phyloP scores from a whole-genome alignment of 2,113 vertebrate genomes.

The Antennarius striatus region DNA sequence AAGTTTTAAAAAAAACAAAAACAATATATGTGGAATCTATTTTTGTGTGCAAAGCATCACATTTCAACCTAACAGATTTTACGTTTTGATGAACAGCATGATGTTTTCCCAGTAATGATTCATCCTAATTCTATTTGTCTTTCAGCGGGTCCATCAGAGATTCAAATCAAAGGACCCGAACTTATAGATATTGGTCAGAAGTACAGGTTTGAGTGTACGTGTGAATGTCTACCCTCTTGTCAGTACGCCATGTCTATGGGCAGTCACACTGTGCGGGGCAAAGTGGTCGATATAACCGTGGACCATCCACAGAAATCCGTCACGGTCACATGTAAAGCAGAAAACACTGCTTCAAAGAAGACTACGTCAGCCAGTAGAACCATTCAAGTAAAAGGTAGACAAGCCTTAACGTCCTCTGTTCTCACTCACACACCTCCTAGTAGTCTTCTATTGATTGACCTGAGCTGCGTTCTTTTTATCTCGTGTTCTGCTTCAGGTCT shows the following conservation, averaged over 20 bases:
- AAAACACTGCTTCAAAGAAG: slow-evolving; percentile 38
- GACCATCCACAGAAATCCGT: slow-evolving; percentile 25
- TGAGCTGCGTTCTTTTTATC: background rate
- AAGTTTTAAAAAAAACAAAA: no score
- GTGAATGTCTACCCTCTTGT: slow-evolving; percentile 42
- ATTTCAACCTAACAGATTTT: no score
- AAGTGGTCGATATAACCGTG: slow-evolving; percentile 28
- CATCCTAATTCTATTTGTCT: background rate
- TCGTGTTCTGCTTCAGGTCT: rapidly evolving
- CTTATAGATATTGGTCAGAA: background rate
- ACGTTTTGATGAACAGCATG: no score
- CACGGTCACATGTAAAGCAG: slow-evolving; percentile 39
- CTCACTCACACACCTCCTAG: no score
- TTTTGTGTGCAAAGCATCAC: no score
- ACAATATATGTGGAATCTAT: no score
- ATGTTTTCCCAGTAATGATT: background rate
- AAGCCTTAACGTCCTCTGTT: background rate
- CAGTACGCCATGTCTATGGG: slow-evolving; percentile 30
- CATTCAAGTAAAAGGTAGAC: slow-evolving; percentile 32
- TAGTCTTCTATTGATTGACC: background rate
- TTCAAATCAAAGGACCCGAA: slow-evolving; percentile 31
- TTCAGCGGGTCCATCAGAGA: slow-evolving; percentile 45
- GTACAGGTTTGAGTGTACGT: slow-evolving; percentile 17
- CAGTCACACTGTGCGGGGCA: slow-evolving; percentile 30
- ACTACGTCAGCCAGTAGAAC: background rate